phyloP scores from a whole-genome alignment of 1,140 invertebrate species.

The Leptopilina boulardi region DNA sequence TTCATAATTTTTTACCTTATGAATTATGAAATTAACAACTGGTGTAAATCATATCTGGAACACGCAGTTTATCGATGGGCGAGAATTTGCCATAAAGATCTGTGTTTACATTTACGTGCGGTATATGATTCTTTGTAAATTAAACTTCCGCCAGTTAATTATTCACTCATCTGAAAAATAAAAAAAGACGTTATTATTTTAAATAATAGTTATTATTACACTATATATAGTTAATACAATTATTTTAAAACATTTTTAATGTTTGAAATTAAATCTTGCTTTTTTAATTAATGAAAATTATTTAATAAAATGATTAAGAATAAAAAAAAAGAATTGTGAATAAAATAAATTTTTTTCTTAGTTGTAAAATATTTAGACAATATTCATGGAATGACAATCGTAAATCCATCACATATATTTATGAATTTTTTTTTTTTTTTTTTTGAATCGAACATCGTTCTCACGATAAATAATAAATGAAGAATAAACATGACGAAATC shows the following conservation, averaged over 20 bases:
- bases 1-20: neutral
- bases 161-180: neutral
- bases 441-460: slow-evolving; percentile 3
- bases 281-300: too few relatives aligned
- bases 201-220: too few relatives aligned
- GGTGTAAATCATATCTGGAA: neutral
- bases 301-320: too few relatives aligned
- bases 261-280: too few relatives aligned
- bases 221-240: too few relatives aligned
- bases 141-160: too few relatives aligned
- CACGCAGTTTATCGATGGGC: neutral
- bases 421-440: neutral
- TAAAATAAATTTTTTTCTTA: neutral
- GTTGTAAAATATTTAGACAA: neutral
- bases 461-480: slow-evolving; percentile 31
- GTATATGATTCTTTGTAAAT: too few relatives aligned
- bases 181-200: neutral
- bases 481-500: slow-evolving; percentile 26
- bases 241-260: too few relatives aligned
- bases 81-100: slow-evolving; percentile 5
- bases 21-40: neutral
- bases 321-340: too few relatives aligned
- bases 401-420: slow-evolving; percentile 27
- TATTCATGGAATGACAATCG: slow-evolving; percentile 5
- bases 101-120: neutral